Evolutionary conservation across 1,140 invertebrate genomes (phyloP), one percentile per base, ranked within the genome.

Genomic region (Panagrolaimus sp.): DNA sequence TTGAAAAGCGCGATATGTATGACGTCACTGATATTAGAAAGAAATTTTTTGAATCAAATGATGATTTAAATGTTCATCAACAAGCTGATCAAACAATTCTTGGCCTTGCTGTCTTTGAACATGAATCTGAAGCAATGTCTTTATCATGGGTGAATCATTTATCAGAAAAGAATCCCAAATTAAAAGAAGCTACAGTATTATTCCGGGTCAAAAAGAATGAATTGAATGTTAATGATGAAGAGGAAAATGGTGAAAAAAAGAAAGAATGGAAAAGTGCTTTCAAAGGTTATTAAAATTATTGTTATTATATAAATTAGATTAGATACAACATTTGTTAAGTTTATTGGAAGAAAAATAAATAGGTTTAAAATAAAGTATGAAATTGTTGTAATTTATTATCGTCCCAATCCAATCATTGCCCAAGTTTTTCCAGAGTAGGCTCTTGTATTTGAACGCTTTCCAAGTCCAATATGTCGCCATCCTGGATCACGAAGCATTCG

Each of bases 81-180:
- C 92, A 97, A 85, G 88, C 91, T 43, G 92, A 97, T 84, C 91
- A 91, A n/a, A 91, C 89, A 0, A 90, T 96, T 75, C 87, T 92
- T 73, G 89, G 89, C 8, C 85, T 93, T 68, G 92, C 90, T 84
- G 90, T 91, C n/a, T 93, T 92, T 68, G 92, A 93, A 68, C 90
- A 90, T 48, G 75, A 76, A 9, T 78, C 74, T 51, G 72, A 91
- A 85, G 91, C 95, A 84, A 94, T 92, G 0, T 83, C 96, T 1
- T 82, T 94, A 20, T 92, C 91, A 0, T 98, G 94, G 94, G 89
- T 97, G 77, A 87, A 92, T 68, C 88, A 90, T 79, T 83, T 98
- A 53, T 89, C 95, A 84, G 87, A 87, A 68, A 87, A 86, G 0
- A 93, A 94, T 85, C 89, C 91, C 0, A 81, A 84, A 23, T 82